Evolutionary conservation across 2,797 vertebrate species (phyloP), one percentile per base, ranked within the genome.

Genomic region (Urocyon cinereoargenteus): DNA sequence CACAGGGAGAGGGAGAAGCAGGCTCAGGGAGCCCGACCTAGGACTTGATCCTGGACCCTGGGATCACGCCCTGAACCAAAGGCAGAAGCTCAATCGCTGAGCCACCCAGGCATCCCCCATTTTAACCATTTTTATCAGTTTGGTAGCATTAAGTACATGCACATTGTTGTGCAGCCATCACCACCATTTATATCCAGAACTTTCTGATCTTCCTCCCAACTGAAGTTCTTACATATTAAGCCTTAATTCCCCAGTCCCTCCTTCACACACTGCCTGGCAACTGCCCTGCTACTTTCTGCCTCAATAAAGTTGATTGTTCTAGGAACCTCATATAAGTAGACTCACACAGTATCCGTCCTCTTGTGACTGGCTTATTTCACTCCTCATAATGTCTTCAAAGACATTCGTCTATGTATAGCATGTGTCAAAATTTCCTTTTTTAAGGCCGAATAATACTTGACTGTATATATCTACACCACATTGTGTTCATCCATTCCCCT

Each of bases 391-490:
- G 31, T 57, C 64, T 87, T 86, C 57, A 15, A 53, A 45, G 73
- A 75, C 34, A 45, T n/a, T 85, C 2, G 10, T 68, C 40, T 84
- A 18, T 36, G 11, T 34, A 6, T 22, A 75, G 2, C 18, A 2
- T n/a, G 36, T 72, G 24, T 21, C 36, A 49, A 84, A 84, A 59
- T 61, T 68, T 45, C 19, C 62, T 84, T 93, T 93, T 64, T 53
- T 31, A 85, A 86, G 4, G 36, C 22, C 57, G 3, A 81, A 26
- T 40, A 59, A 70, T 26, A 16, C 57, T 19, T 66, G 64, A 7
- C 40, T 53, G 15, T 19, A 5, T n/a, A 5, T 86, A 12, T 15
- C 68, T 7, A 75, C 6, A 28, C 19, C 45, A 26, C 45, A 28
- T 51, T 77, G 51, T 88, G 36, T 45, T 36, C 15, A 73, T 77